Conservation (phyloP, 2,797 vertebrate genomes). For the Onychomys arenicola region DNA sequence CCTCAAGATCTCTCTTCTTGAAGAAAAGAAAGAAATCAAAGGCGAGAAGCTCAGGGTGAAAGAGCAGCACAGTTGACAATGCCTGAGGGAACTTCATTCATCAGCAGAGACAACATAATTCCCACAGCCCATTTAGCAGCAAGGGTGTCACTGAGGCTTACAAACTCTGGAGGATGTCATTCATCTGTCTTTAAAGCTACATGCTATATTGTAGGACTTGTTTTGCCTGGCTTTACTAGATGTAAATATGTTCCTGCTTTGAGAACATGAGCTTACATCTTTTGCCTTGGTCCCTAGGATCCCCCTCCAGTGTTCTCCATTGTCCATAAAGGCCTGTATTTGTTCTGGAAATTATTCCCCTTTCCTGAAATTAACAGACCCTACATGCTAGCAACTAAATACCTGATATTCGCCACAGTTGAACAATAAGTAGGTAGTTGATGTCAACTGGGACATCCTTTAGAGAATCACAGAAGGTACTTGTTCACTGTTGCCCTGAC, state of each 20-base stretch:
- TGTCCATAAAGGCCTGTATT: background rate
- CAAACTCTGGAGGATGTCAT: slow-evolving; percentile 64
- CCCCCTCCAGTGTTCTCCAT: background rate
- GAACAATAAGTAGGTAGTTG: background rate
- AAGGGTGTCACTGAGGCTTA: slow-evolving; percentile 49
- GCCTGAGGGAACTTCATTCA: slow-evolving; percentile 76
- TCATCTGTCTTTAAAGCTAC: slow-evolving; percentile 57
- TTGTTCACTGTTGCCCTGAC: background rate
- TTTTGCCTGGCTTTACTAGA: background rate
- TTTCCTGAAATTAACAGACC: background rate
- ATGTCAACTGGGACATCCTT: background rate
- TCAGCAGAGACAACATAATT: slow-evolving; percentile 69
- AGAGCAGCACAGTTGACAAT: background rate
- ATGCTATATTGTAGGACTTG: background rate
- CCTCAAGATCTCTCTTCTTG: slow-evolving; percentile 45
- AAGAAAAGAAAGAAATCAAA: slow-evolving; percentile 69
- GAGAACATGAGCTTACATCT: slow-evolving; percentile 3
- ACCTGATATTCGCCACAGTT: background rate
- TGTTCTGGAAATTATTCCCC: slow-evolving; percentile 14
- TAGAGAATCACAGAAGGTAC: background rate
- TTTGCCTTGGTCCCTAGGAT: background rate
- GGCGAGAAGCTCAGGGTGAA: slow-evolving; percentile 74
- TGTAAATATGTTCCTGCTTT: background rate
- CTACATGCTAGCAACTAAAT: background rate
- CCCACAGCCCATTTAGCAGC: slow-evolving; percentile 22